phyloP scores from a whole-genome alignment of 2,113 vertebrate species.

The Hemiprocne comata region DNA sequence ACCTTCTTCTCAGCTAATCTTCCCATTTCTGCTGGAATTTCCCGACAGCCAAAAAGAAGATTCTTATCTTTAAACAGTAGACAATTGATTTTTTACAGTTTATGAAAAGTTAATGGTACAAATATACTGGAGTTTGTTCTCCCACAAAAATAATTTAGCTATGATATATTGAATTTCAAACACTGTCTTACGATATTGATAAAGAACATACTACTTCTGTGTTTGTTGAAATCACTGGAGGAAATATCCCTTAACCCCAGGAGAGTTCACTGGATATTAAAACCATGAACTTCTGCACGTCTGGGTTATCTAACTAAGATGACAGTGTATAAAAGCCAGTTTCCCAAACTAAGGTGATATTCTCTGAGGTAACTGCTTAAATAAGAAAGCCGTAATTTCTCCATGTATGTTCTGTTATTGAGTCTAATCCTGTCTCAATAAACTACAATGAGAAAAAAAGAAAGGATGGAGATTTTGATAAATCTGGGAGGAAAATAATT shows the following conservation, averaged over 20 bases:
- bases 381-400: not conserved
- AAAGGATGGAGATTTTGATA: not conserved
- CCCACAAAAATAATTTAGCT: not conserved
- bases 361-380: not conserved
- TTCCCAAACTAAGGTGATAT: not conserved
- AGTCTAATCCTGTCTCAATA: not conserved
- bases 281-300: not conserved
- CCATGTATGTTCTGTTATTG: not conserved
- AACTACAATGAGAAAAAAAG: not conserved
- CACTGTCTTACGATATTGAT: not conserved
- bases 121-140: slow-evolving; percentile 1
- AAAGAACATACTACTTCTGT: not conserved
- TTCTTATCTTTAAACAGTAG: slow-evolving; percentile 28
- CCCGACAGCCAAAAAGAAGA: not conserved
- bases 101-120: not conserved
- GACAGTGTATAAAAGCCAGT: not conserved
- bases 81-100: slow-evolving; percentile 26
- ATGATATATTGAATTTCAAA: not conserved
- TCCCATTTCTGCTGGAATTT: not conserved
- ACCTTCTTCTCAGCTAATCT: not conserved
- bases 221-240: not conserved
- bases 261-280: not conserved
- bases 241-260: not conserved
- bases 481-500: not conserved
- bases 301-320: not conserved